These are phyloP conservation scores for Spondyliosoma cantharus DNA, from an alignment of 2,797 vertebrate species.

Conservation along the genomic window DNA sequence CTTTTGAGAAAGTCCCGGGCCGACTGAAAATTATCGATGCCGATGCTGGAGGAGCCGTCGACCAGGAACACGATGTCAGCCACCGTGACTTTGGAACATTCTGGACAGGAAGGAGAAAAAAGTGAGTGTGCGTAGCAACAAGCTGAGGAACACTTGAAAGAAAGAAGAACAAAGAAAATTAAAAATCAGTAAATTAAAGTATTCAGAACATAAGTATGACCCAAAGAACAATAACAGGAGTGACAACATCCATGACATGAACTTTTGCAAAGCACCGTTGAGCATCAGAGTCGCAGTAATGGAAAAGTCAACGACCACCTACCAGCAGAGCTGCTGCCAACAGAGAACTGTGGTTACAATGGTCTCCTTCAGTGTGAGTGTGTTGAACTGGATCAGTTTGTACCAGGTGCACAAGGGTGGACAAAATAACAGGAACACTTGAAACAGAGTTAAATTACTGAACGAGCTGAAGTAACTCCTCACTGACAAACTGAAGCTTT, in stretches of 20 bases:
- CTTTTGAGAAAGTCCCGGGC: slow-evolving; percentile 82
- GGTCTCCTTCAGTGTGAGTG: not conserved
- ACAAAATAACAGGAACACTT: not conserved
- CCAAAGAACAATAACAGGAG: no score
- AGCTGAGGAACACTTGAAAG: not conserved
- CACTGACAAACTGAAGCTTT: no score
- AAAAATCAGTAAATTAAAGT: no score
- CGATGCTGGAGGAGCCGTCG: slow-evolving; percentile 85
- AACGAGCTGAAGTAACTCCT: no score
- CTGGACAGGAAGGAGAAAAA: slow-evolving; percentile 68
- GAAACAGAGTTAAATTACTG: not conserved
- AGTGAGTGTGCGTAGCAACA: slow-evolving; percentile 17
- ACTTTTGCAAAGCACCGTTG: no score
- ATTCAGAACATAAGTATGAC: no score
- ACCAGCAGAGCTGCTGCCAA: not conserved
- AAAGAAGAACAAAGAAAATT: no score
- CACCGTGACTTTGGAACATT: slow-evolving; percentile 78
- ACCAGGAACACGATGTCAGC: slow-evolving; percentile 89
- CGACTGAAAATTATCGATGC: slow-evolving; percentile 78
- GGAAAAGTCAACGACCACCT: not conserved
- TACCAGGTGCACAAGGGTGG: not conserved
- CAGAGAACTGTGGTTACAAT: not conserved
- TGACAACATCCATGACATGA: no score
- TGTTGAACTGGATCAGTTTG: not conserved
- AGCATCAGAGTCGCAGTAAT: no score